A percentile compares a stretch with the other conserved stretches of the same genome.
These are phyloP conservation scores for Heliornis fulica DNA, from an alignment of 2,113 vertebrate genomes.

Conservation along the genomic window DNA sequence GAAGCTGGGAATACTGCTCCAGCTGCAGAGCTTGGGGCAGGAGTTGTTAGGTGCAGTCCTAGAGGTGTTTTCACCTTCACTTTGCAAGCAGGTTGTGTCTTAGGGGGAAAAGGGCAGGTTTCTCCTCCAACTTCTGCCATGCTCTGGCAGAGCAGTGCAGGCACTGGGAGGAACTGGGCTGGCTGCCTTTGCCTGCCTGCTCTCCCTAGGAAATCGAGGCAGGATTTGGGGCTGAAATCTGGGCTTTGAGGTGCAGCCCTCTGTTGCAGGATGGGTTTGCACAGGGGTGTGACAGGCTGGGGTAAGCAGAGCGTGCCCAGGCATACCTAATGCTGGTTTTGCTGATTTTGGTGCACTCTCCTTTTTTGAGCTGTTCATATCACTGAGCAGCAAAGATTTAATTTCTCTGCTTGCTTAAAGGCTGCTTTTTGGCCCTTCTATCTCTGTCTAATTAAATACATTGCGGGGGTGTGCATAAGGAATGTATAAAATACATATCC, in stretches of 20 bases:
- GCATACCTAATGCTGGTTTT: background rate
- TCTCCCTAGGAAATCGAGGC: background rate
- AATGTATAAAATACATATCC: background rate
- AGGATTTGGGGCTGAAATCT: slow-evolving; percentile 15
- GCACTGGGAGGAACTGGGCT: background rate
- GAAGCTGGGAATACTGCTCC: accelerated
- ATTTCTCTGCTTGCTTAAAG: background rate
- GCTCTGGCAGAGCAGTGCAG: accelerated
- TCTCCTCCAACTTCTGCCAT: background rate
- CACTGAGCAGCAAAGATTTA: background rate
- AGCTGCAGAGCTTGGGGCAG: background rate
- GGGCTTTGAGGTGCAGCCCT: background rate
- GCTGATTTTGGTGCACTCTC: background rate
- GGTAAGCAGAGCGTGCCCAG: background rate
- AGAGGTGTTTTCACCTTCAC: background rate
- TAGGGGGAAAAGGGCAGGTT: background rate
- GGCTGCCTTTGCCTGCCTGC: background rate
- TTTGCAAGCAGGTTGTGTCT: background rate
- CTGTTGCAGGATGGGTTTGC: background rate
- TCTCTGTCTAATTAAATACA: slow-evolving; percentile 11
- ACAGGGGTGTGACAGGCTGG: background rate
- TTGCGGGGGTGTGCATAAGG: background rate
- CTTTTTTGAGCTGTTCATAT: background rate
- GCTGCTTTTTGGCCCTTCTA: background rate
- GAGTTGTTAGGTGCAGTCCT: background rate